phyloP scores from a whole-genome alignment of 2,888 invertebrate species.

The Xanthia icteritia region DNA sequence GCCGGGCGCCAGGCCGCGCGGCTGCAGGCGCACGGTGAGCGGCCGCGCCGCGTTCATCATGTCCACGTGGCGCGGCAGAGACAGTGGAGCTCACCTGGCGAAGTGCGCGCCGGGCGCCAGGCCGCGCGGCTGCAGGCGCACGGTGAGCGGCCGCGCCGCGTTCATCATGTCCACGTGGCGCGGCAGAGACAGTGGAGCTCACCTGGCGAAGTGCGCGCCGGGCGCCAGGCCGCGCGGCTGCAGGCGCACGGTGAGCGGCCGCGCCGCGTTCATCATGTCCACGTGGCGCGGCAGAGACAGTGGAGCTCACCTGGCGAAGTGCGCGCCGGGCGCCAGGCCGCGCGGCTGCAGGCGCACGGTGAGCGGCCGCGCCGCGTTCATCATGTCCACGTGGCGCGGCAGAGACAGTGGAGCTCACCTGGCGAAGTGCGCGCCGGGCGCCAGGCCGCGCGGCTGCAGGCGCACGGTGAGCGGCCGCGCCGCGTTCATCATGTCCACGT shows the following conservation, averaged over 20 bases:
- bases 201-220: slow-evolving; percentile 96
- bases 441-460: slow-evolving; percentile 93
- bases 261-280: slow-evolving; percentile 94
- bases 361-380: slow-evolving; percentile 94
- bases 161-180: slow-evolving; percentile 96
- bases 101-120: slow-evolving; percentile 95
- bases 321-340: slow-evolving; percentile 94
- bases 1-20: slow-evolving; percentile 93
- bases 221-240: slow-evolving; percentile 93
- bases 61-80: slow-evolving; percentile 95
- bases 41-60: slow-evolving; percentile 94
- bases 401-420: slow-evolving; percentile 95
- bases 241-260: slow-evolving; percentile 94
- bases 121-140: slow-evolving; percentile 94
- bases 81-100: slow-evolving; percentile 95
- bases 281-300: slow-evolving; percentile 95
- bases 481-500: slow-evolving; percentile 96
- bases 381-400: slow-evolving; percentile 95
- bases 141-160: slow-evolving; percentile 92
- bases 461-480: slow-evolving; percentile 93
- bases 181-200: slow-evolving; percentile 94
- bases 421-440: slow-evolving; percentile 95
- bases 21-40: slow-evolving; percentile 94
- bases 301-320: slow-evolving; percentile 95
- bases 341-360: slow-evolving; percentile 94